Conservation (phyloP, 1,140 invertebrate species). For the Choristoneura fumiferana region DNA sequence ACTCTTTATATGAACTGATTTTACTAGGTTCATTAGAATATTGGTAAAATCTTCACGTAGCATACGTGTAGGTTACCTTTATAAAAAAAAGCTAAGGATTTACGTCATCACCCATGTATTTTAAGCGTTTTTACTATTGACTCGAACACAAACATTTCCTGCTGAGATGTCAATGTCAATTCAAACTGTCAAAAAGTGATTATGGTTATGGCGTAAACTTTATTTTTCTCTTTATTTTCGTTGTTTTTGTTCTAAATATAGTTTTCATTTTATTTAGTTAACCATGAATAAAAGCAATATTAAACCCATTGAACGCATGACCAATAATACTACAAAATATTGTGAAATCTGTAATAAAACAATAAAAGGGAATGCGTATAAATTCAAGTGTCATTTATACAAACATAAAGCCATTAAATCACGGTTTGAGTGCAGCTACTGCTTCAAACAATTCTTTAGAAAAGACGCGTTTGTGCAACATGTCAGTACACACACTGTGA, state of each 20-base stretch:
- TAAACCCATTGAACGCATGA: slow-evolving; percentile 3
- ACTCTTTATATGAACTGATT: too few relatives aligned
- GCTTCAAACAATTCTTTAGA: slow-evolving; percentile 43
- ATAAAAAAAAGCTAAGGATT: background rate
- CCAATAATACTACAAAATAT: slow-evolving; percentile 16
- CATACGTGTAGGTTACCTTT: background rate
- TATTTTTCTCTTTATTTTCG: slow-evolving; percentile 1
- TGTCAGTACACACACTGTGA: slow-evolving; percentile 26
- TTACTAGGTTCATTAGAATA: too few relatives aligned
- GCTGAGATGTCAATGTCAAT: background rate
- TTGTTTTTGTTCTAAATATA: background rate
- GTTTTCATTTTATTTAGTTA: background rate
- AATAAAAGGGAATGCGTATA: slow-evolving; percentile 34
- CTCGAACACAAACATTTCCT: background rate
- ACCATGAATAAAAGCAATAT: slow-evolving; percentile 3
- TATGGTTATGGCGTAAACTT: background rate
- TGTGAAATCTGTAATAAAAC: slow-evolving; percentile 43
- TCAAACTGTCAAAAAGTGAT: background rate
- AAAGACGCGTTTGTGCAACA: slow-evolving; percentile 39
- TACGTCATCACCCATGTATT: background rate
- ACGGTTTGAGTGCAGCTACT: slow-evolving; percentile 38
- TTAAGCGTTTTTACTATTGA: background rate
- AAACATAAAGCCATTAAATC: slow-evolving; percentile 36
- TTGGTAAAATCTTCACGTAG: too few relatives aligned
- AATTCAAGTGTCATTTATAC: slow-evolving; percentile 51